Evolutionary conservation across 2,113 vertebrate species (phyloP), one percentile per base, ranked within the genome.

Genomic region (Hemibagrus wyckioides): DNA sequence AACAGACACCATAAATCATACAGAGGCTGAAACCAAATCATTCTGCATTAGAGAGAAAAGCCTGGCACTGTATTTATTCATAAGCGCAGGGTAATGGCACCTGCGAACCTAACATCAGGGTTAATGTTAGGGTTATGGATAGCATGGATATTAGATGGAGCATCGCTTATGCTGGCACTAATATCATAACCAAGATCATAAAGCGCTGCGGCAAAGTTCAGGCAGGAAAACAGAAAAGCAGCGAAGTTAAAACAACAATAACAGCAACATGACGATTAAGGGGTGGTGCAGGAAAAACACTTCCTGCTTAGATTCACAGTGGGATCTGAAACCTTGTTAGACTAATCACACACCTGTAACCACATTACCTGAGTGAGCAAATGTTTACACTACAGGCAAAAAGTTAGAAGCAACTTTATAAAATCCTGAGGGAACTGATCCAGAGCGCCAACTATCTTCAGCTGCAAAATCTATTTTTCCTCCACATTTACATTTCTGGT

Each of bases 31-130:
- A 84, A 56, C 48, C 36, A 36, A 56, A 56, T 54, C 48, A 15
- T 52, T 67, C 41, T 67, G 59, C 81, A 50, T 83, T 67, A 83
- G n/a, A 84, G n/a, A 84, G 44, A 33, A 84, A 69, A 69, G 48
- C 48, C 44, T 54, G 61, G 44, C 14, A 36, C 9, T 65, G 57
- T 48, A 65, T 63, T n/a, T 30, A 48, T 65, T 63, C 39, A 44
- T 44, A 30, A 30, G 6, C 39, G 8, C 15, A 6, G 21, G 21
- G 15, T 82, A 82, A 57, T n/a, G 56, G 56, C 33, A 61, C 39
- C 25, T 82, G 21, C 3, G 44, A 80, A 80, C 52, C 77, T 56
- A 54, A 52, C 28, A 77, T 52, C 15, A 77, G 13, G 44, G 15
- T 77, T 19, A 48, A 76, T 25, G 71, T 75, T 25, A 9, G 9